Base-by-base conservation (phyloP, 2,888 invertebrate genomes). In the Drosophila meridiana region DNA sequence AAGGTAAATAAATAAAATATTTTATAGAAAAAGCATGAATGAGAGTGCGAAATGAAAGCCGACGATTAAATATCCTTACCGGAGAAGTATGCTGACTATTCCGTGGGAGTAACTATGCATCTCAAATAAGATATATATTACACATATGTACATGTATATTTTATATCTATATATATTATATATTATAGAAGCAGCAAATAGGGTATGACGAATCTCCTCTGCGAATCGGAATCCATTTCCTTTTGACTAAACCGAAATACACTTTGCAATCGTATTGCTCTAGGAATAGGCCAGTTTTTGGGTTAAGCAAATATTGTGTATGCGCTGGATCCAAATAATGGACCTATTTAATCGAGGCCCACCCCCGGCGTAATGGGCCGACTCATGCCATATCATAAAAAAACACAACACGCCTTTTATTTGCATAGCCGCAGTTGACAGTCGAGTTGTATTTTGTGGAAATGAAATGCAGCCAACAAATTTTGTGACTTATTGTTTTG, bases 371-470 rank as follows among this genome's bases (percentile, higher is more conserved):
- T 30, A 50, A 57, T 56, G 36, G 36, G 36, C 11, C 34, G 8
- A 63, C 58, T 65, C 45, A 72, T 63, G 28, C 28, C 47, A 45
- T 42, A 60, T 56, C 56, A 67, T 60, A 66, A 74, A 42, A 67
- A 13, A n/a, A 60, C 64, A 78, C 8, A 73, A 65, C 82, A 34
- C 90, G 83, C 90, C 84, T 90, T 85, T 90, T 88, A 74, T 84
- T 85, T 90, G 80, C 69, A 74, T 68, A 73, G 74, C 70, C 67
- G 3, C 61, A 61, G 80, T 78, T 82, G 86, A 83, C 84, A 80
- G 81, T 75, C 75, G 58, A 64, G 71, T 65, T 89, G 45, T 73
- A 87, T 87, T 85, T 87, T 82, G 64, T 34, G 20, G 30, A 73
- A 82, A 76, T 76, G 69, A 86, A 88, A 90, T 90, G 80, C 71